Conservation (phyloP, 1,140 invertebrate species). For the Matsumurasca onukii region DNA sequence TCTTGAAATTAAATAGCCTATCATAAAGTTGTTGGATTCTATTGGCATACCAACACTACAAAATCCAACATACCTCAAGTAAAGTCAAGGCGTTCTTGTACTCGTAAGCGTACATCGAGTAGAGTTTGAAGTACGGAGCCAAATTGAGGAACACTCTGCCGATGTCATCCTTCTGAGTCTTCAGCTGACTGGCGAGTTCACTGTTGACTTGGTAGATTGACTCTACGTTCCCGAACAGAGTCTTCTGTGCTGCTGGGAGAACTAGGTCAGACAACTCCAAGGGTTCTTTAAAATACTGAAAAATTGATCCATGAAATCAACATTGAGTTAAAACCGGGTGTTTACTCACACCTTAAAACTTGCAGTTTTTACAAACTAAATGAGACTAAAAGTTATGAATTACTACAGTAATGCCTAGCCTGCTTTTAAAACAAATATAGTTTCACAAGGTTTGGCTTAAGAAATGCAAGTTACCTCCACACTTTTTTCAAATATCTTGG, state of each 20-base stretch:
- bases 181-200: conserved; percentile 63
- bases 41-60: not conserved
- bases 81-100: conserved; percentile 56
- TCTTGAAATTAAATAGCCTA: too few relatives aligned
- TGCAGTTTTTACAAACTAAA: too few relatives aligned
- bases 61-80: conserved; percentile 42
- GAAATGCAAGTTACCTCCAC: too few relatives aligned
- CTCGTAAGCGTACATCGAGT: conserved; percentile 75
- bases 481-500: too few relatives aligned
- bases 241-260: conserved; percentile 55
- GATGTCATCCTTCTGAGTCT: conserved; percentile 59
- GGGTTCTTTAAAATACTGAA: conserved; percentile 67
- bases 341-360: too few relatives aligned
- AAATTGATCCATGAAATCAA: conserved; percentile 40
- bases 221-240: conserved; percentile 69
- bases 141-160: conserved; percentile 66
- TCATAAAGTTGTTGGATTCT: not conserved
- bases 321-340: not conserved
- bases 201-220: conserved; percentile 71
- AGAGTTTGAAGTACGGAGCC: conserved; percentile 75
- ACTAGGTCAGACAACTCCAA: conserved; percentile 60
- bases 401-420: too few relatives aligned
- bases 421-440: too few relatives aligned
- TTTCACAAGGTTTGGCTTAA: too few relatives aligned
- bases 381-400: conserved; percentile 33